A percentile compares a stretch with the other conserved stretches of the same genome.
phyloP scores from a whole-genome alignment of 2,888 invertebrate species.

The Perdita meconis region DNA sequence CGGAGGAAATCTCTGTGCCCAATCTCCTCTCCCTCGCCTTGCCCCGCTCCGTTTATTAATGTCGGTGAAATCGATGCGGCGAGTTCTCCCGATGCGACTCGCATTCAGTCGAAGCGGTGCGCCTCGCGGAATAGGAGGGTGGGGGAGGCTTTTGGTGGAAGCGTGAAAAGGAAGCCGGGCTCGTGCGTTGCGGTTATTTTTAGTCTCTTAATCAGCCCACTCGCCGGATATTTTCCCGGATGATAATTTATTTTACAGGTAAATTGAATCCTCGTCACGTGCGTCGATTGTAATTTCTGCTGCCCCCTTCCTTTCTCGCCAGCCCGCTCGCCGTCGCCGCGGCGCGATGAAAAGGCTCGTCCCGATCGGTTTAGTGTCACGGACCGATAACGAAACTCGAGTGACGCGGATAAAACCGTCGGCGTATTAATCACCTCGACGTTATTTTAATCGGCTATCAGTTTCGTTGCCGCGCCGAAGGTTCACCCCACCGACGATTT shows the following conservation, averaged over 20 bases:
- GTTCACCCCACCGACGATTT: not conserved
- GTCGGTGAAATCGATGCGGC: conserved; percentile 30
- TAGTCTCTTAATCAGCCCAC: not conserved
- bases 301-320: not conserved
- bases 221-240: conserved; percentile 8
- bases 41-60: conserved; percentile 33
- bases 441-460: conserved; percentile 37
- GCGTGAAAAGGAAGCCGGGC: not conserved
- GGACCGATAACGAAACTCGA: conserved; percentile 51
- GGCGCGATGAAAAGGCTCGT: conserved; percentile 45
- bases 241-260: conserved; percentile 40
- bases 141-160: not conserved
- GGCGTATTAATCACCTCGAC: conserved; percentile 24
- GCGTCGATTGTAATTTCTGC: conserved; percentile 60
- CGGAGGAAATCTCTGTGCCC: conserved; percentile 1
- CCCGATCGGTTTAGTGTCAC: conserved; percentile 49
- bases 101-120: conserved; percentile 17
- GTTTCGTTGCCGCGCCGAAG: conserved; percentile 1
- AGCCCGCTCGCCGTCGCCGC: not conserved
- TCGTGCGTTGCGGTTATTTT: conserved; percentile 23
- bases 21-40: too few relatives aligned
- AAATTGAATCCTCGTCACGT: conserved; percentile 34
- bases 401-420: conserved; percentile 42
- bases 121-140: not conserved
- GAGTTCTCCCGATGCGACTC: conserved; percentile 12